Evolutionary conservation across 2,888 invertebrate species (phyloP), one percentile per base, ranked within the genome.

Genomic region (Agrotis segetum): DNA sequence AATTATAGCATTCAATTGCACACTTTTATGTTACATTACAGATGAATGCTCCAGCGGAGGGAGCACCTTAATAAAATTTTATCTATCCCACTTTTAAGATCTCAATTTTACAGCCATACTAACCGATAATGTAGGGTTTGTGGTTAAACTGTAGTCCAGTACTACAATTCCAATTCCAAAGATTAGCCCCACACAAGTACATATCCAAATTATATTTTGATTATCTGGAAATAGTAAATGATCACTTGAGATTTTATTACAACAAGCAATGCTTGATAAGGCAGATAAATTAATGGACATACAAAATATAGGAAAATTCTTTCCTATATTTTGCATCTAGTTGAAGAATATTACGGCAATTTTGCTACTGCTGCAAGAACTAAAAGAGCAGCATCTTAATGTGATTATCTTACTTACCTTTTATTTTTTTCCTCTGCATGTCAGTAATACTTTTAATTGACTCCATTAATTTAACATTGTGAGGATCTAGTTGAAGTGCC

Each of bases 141-240:
- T 93, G 52, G 97, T 97, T 77, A 97, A 94, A 71, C 97, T 94
- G 84, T 97, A 97, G 92, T 98, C 98, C 71, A 97, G 96, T 79
- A 98, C 96, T 66, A 98, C 97, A 79, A 98, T 96, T 62, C 96
- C 93, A 77, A 98, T 97, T 44, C 98, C 98, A 74, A 97, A 87
- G 74, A 97, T 96, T 68, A 98, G 96, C 13, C 98, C 98, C 82
- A 98, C 92, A 63, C 97, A 98, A 74, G 98, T 97, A 78, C 98
- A 97, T 53, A 98, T 94, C 98, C 98, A 98, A 58, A 98, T 97
- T 74, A 97, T 96, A 89, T 97, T 97, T 87, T 97, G 97, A 89
- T 97, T 97, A 79, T 96, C 97, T 97, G 91, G 71, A 96, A 96
- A 79, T 72, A 72, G 70, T 53, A 2, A 61, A 40, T 58, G 13